Evolutionary conservation across 2,888 invertebrate genomes (phyloP).

Genomic region (Sthenelais limicola): DNA sequence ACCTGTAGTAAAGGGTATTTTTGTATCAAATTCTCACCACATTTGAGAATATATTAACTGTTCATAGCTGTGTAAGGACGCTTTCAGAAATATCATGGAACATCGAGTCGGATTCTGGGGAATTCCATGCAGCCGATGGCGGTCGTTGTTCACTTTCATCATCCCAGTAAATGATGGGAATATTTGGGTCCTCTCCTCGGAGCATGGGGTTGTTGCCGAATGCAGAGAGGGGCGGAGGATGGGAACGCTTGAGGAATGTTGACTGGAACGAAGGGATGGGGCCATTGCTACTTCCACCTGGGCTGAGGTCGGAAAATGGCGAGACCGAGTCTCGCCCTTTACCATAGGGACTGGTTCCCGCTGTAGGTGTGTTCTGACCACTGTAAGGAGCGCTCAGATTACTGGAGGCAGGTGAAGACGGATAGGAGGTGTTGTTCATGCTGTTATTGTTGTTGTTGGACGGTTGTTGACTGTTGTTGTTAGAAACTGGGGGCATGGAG

Average conservation of each 20-base stretch:
- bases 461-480: neutral
- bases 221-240: slow-evolving; percentile 26
- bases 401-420: slow-evolving; percentile 28
- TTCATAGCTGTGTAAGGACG: slow-evolving; percentile 40
- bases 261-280: slow-evolving; percentile 42
- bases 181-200: slow-evolving; percentile 29
- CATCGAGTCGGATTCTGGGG: slow-evolving; percentile 25
- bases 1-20: neutral
- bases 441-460: slow-evolving; percentile 7
- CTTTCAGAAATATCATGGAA: slow-evolving; percentile 42
- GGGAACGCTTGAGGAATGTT: slow-evolving; percentile 35
- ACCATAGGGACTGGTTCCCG: slow-evolving; percentile 33
- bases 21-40: no score
- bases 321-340: slow-evolving; percentile 30
- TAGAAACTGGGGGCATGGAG: slow-evolving; percentile 7
- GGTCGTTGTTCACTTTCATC: slow-evolving; percentile 38
- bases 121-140: slow-evolving; percentile 17
- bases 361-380: slow-evolving; percentile 29
- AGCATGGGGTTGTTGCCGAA: slow-evolving; percentile 33
- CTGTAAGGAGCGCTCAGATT: slow-evolving; percentile 35
- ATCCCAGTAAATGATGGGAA: slow-evolving; percentile 45
- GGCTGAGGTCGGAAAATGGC: slow-evolving; percentile 30
- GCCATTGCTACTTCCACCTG: slow-evolving; percentile 12
- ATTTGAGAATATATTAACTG: no score
- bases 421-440: slow-evolving; percentile 26